A percentile compares a stretch with the other conserved stretches of the same genome.
Conservation (phyloP, 2,113 vertebrate genomes). For the Upupa epops region DNA sequence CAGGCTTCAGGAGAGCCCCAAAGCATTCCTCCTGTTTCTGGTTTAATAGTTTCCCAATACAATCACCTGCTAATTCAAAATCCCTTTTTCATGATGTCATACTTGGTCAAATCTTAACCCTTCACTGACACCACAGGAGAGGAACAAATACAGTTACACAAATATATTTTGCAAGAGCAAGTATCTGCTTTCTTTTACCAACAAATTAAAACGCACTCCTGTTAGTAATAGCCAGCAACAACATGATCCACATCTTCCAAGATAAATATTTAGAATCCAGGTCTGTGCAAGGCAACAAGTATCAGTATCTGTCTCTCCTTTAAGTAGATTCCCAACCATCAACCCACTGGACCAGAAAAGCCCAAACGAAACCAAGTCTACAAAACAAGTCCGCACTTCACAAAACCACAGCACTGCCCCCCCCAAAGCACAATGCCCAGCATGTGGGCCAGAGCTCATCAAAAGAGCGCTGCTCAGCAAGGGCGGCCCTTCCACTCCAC, state of each 20-base stretch:
- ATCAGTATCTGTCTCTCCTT: not conserved
- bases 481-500: not conserved
- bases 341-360: not conserved
- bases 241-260: not conserved
- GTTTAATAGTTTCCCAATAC: not conserved
- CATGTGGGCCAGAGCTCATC: accelerated
- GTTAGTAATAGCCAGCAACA: not conserved
- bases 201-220: not conserved
- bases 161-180: not conserved
- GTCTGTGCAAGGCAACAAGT: not conserved
- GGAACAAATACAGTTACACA: not conserved
- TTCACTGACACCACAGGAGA: not conserved
- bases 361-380: too few relatives aligned
- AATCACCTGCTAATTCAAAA: not conserved
- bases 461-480: not conserved
- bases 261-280: not conserved
- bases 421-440: not conserved
- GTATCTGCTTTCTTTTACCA: not conserved
- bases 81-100: not conserved
- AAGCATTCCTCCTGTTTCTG: not conserved
- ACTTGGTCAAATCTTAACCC: not conserved
- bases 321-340: not conserved
- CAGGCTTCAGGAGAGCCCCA: not conserved
- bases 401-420: not conserved
- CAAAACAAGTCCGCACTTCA: not conserved